Conservation (phyloP, 2,797 vertebrate species). For the Vireo griseus region DNA sequence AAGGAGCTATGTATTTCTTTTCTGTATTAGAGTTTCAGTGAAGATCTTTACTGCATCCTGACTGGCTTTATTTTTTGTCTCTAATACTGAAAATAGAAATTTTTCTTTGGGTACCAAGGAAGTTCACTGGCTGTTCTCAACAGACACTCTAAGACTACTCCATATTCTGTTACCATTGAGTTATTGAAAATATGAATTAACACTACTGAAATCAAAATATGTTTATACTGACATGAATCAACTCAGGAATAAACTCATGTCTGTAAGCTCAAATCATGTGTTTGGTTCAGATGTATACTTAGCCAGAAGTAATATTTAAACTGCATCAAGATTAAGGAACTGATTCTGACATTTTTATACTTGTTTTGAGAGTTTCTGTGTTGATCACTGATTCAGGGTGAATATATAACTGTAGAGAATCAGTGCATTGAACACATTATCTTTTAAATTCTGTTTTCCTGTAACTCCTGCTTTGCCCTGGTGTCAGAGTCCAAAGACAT, state of each 20-base stretch:
- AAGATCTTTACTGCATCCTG: neutral
- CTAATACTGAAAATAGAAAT: neutral
- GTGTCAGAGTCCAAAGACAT: neutral
- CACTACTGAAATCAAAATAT: neutral
- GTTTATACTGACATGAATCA: slow-evolving; percentile 28
- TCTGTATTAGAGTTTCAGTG: neutral
- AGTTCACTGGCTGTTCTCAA: neutral
- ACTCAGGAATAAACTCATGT: slow-evolving; percentile 4
- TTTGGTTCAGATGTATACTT: slow-evolving; percentile 23
- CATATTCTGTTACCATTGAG: neutral
- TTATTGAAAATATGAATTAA: slow-evolving; percentile 37
- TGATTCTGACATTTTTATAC: slow-evolving; percentile 35
- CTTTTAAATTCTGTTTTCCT: neutral
- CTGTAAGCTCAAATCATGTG: slow-evolving; percentile 31
- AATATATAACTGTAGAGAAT: neutral
- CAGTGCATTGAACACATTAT: neutral
- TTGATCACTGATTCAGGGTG: slow-evolving; percentile 19
- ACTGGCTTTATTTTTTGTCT: neutral
- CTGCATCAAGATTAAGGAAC: slow-evolving; percentile 9
- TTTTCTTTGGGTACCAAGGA: neutral
- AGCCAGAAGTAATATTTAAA: slow-evolving; percentile 61
- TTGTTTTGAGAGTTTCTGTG: neutral
- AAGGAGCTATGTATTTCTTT: neutral
- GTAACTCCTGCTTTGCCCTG: neutral
- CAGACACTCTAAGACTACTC: neutral